Percentiles rank a stretch among this genome's conserved stretches.
These are phyloP conservation scores for Elgaria multicarinata DNA, from an alignment of 2,113 vertebrate species.

Conservation along the genomic window DNA sequence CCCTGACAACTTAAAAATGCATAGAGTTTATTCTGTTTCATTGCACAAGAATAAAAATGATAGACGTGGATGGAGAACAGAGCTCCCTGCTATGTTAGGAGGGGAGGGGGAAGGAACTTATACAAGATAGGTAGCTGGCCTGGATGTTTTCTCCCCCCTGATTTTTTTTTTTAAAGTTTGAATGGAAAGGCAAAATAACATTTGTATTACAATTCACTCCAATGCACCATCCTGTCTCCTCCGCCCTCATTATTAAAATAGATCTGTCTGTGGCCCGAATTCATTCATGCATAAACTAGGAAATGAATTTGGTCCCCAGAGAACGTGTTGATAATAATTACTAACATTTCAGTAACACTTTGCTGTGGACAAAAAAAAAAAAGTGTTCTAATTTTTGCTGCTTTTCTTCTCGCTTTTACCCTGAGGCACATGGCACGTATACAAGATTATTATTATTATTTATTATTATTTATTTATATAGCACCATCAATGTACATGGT, in stretches of 20 bases:
- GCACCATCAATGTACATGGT: no score
- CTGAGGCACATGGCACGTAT: not conserved
- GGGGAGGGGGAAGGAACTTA: not conserved
- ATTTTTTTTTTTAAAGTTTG: slow-evolving; percentile 10
- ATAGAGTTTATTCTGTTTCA: slow-evolving; percentile 65
- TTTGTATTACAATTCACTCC: slow-evolving; percentile 22
- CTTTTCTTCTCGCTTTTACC: not conserved
- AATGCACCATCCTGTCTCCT: not conserved
- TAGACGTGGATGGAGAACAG: slow-evolving; percentile 32
- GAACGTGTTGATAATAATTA: not conserved
- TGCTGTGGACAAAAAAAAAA: not conserved
- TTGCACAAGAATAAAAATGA: slow-evolving; percentile 57
- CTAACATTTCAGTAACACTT: slow-evolving; percentile 1
- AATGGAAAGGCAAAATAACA: slow-evolving; percentile 33
- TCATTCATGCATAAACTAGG: slow-evolving; percentile 19
- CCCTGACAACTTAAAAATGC: slow-evolving; percentile 68
- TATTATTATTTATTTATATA: no score
- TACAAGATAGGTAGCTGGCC: slow-evolving; percentile 46
- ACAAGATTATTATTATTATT: no score
- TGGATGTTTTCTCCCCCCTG: not conserved
- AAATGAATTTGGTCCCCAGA: slow-evolving; percentile 14
- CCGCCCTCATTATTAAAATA: not conserved
- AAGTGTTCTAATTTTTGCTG: not conserved
- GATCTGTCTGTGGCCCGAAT: slow-evolving; percentile 34
- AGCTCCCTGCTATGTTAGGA: slow-evolving; percentile 33